phyloP scores from a whole-genome alignment of 2,888 invertebrate species.

The Dicranocentrus wangi region DNA sequence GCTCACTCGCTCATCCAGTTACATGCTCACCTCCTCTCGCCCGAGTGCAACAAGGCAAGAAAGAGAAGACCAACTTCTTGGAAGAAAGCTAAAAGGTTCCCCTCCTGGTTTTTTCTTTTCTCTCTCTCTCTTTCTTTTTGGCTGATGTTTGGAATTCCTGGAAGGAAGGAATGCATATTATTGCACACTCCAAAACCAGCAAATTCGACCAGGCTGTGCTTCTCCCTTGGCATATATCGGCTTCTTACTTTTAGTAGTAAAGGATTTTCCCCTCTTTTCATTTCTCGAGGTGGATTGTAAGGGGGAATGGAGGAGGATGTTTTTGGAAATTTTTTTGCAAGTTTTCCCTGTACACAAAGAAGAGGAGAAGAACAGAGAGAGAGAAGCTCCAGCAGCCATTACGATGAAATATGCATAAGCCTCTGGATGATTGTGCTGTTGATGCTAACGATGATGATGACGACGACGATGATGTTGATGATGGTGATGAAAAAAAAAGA shows the following conservation, averaged over 20 bases:
- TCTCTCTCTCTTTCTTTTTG: conserved; percentile 5
- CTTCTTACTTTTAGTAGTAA: no score
- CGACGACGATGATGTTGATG: conserved; percentile 51
- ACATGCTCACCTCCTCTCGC: neutral
- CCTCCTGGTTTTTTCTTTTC: neutral
- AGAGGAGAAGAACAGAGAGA: conserved; percentile 4
- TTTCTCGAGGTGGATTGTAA: no score
- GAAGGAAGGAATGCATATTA: no score
- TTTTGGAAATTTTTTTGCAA: conserved; percentile 1
- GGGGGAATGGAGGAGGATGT: neutral
- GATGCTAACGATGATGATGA: conserved; percentile 53
- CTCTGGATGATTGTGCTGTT: conserved; percentile 55
- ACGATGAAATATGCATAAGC: conserved; percentile 58
- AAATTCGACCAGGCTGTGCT: no score
- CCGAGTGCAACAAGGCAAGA: no score
- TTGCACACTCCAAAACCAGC: no score
- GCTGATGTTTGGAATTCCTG: no score
- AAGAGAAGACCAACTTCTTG: no score
- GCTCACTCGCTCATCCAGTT: no score
- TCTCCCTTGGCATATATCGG: no score
- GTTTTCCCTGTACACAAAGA: conserved; percentile 11
- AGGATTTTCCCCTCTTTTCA: no score
- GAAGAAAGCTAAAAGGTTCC: neutral
- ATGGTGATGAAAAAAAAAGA: conserved; percentile 37
- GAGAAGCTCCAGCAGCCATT: conserved; percentile 21